Evolutionary conservation across 1,140 invertebrate species (phyloP).

Genomic region (Euborellia annulipes): DNA sequence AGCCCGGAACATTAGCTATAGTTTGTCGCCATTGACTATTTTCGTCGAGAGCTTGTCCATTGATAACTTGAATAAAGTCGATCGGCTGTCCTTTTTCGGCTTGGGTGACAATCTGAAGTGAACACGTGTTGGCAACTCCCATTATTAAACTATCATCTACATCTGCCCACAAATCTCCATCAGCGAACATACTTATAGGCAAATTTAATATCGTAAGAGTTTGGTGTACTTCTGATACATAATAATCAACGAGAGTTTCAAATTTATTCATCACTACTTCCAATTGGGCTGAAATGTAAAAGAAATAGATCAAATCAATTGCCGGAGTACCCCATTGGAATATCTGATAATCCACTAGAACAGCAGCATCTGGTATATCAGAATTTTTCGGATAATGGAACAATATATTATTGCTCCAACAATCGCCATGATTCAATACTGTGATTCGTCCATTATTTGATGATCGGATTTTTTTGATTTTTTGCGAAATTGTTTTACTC

Average conservation of each 20-base stretch:
- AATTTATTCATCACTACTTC: conserved; percentile 23
- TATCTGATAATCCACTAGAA: conserved; percentile 15
- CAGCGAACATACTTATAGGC: conserved; percentile 24
- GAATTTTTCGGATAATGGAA: conserved; percentile 7
- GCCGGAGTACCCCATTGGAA: conserved; percentile 27
- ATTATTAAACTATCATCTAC: conserved; percentile 20
- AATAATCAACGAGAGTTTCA: conserved; percentile 28
- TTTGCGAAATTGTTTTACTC: neutral
- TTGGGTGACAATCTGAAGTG: conserved; percentile 20
- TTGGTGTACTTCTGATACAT: conserved; percentile 19
- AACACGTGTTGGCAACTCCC: conserved; percentile 20
- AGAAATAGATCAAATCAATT: conserved; percentile 38
- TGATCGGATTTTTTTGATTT: neutral
- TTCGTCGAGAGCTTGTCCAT: too few species aligned
- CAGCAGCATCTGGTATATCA: neutral
- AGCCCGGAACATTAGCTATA: too few species aligned
- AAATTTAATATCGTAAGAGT: conserved; percentile 27
- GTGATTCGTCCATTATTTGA: neutral
- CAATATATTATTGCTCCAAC: conserved; percentile 16
- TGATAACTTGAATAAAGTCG: neutral
- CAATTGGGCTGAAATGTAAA: conserved; percentile 32
- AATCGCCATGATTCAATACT: conserved; percentile 12
- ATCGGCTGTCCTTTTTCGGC: conserved; percentile 17
- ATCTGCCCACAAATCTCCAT: conserved; percentile 21
- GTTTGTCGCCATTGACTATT: too few species aligned